These are phyloP conservation scores for Heliconius charithonia DNA, from an alignment of 2,888 invertebrate species.

Conservation along the genomic window DNA sequence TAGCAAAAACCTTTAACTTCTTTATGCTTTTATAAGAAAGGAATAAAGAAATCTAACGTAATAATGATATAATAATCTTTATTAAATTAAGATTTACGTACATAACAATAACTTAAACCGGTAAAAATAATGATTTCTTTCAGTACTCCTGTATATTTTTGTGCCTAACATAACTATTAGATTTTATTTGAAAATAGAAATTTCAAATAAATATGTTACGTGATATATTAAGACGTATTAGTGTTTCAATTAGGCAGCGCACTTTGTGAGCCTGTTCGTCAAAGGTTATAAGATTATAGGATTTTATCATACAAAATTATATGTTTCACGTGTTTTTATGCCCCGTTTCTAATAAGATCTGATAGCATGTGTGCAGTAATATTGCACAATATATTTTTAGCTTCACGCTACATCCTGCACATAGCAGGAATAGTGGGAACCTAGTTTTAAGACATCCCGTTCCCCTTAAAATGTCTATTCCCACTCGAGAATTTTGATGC, in stretches of 20 bases:
- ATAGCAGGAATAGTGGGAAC: too few relatives aligned
- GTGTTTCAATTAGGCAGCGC: slow-evolving; percentile 7
- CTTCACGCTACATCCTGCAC: too few relatives aligned
- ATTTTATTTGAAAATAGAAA: not conserved
- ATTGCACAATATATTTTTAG: not conserved
- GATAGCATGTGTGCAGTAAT: not conserved
- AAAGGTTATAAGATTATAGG: not conserved
- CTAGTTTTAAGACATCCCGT: too few relatives aligned
- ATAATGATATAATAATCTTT: too few relatives aligned
- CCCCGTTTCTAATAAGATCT: not conserved
- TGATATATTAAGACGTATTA: slow-evolving; percentile 14
- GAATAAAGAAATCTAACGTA: too few relatives aligned
- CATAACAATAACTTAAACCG: too few relatives aligned
- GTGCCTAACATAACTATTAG: not conserved
- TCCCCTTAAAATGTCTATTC: too few relatives aligned
- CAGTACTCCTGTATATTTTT: not conserved
- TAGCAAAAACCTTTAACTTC: too few relatives aligned
- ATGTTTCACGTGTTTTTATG: not conserved
- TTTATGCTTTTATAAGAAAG: too few relatives aligned
- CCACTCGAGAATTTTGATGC: too few relatives aligned
- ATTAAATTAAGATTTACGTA: too few relatives aligned
- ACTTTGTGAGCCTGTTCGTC: not conserved
- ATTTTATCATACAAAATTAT: not conserved
- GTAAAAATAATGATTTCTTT: too few relatives aligned
- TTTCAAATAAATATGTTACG: slow-evolving; percentile 8